Evolutionary conservation across 2,113 vertebrate species (phyloP).

Genomic region (Cathartes aura): DNA sequence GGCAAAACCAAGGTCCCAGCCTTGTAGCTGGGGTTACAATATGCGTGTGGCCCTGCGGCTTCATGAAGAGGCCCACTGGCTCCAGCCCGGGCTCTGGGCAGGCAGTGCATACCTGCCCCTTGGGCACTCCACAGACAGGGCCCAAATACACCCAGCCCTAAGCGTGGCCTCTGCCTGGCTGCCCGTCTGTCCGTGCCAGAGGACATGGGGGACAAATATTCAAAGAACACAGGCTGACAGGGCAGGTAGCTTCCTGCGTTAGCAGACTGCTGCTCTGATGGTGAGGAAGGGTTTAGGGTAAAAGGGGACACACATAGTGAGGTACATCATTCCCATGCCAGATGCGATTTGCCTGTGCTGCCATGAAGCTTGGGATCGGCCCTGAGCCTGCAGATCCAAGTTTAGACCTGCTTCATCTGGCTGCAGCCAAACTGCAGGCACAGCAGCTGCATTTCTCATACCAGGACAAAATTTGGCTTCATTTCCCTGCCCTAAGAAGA

Average conservation of each 20-base stretch:
- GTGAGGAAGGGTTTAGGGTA: neutral
- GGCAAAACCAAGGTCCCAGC: neutral
- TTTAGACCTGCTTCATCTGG: neutral
- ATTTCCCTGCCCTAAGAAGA: neutral
- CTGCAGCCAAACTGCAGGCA: neutral
- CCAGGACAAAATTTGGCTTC: neutral
- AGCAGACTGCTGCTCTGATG: neutral
- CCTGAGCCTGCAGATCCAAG: neutral
- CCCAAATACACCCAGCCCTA: neutral
- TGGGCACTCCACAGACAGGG: too few relatives aligned
- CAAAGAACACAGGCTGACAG: neutral
- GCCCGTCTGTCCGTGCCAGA: accelerated
- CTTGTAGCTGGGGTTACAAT: neutral
- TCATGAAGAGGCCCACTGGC: neutral
- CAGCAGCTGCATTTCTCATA: neutral
- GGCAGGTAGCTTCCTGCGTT: neutral
- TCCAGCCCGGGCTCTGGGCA: accelerated
- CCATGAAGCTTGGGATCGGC: accelerated
- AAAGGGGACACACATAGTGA: neutral
- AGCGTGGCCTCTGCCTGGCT: neutral
- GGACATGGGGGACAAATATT: neutral
- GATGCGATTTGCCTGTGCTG: neutral
- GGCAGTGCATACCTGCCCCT: neutral
- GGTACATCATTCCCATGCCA: neutral
- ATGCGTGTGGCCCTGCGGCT: accelerated